Conservation (phyloP, 2,888 invertebrate genomes). For the Prosopocoilus inquinatus region DNA sequence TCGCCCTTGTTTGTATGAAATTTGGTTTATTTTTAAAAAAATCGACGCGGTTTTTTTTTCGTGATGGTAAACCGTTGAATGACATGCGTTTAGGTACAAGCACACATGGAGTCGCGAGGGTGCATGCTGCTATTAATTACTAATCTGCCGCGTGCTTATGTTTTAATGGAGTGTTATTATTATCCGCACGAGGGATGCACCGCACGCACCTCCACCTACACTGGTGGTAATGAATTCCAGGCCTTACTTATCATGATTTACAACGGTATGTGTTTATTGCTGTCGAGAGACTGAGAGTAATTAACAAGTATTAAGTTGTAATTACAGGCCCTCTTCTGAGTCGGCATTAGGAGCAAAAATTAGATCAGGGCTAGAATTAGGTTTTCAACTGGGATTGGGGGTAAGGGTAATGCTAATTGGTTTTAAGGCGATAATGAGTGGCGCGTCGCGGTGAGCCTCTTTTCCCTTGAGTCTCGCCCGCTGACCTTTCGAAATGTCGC, state of each 20-base stretch:
- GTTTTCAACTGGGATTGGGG: neutral
- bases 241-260: slow-evolving; percentile 37
- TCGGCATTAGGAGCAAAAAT: slow-evolving; percentile 8
- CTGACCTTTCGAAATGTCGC: slow-evolving; percentile 37
- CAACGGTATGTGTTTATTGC: slow-evolving; percentile 37
- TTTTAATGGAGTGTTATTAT: slow-evolving; percentile 43
- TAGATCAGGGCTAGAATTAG: slow-evolving; percentile 15
- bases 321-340: slow-evolving; percentile 32
- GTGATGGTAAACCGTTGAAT: slow-evolving; percentile 21
- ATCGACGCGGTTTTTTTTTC: slow-evolving; percentile 1
- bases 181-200: slow-evolving; percentile 36
- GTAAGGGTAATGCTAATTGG: slow-evolving; percentile 26
- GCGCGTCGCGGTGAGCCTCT: slow-evolving; percentile 20
- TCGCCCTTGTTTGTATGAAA: too few relatives aligned
- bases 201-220: slow-evolving; percentile 30
- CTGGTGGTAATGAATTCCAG: slow-evolving; percentile 28
- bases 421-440: slow-evolving; percentile 26
- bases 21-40: too few relatives aligned
- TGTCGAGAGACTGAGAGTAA: slow-evolving; percentile 36
- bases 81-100: slow-evolving; percentile 16
- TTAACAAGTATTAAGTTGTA: slow-evolving; percentile 39
- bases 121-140: slow-evolving; percentile 37
- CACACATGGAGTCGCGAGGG: slow-evolving; percentile 18
- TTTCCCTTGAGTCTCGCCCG: slow-evolving; percentile 10
- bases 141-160: slow-evolving; percentile 41